These are phyloP conservation scores for Coecobrya sp. DNA, from an alignment of 2,888 invertebrate genomes.

Conservation along the genomic window DNA sequence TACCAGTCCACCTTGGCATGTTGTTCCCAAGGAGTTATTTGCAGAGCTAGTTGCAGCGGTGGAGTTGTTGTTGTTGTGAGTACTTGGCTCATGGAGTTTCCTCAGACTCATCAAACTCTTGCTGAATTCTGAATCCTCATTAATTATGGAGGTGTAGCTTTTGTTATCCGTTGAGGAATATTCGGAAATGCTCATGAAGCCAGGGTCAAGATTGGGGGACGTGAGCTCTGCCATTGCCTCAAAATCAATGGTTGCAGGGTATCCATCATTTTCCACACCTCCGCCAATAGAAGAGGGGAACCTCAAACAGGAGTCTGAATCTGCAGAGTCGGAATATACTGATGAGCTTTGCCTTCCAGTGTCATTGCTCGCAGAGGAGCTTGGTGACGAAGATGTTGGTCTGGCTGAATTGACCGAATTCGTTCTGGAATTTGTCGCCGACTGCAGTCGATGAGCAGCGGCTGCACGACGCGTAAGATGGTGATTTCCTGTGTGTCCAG, in stretches of 20 bases:
- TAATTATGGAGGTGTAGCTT: slow-evolving; percentile 78
- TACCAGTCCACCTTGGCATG: slow-evolving; percentile 52
- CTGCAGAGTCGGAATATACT: slow-evolving; percentile 70
- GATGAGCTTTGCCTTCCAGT: slow-evolving; percentile 67
- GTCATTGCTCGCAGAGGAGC: slow-evolving; percentile 56
- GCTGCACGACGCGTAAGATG: slow-evolving; percentile 37
- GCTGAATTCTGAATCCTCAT: slow-evolving; percentile 80
- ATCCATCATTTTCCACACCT: slow-evolving; percentile 58
- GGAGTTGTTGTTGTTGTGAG: slow-evolving; percentile 42
- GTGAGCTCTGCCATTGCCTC: slow-evolving; percentile 75
- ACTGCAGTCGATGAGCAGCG: slow-evolving; percentile 31
- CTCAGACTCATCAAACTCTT: slow-evolving; percentile 69
- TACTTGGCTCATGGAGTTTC: slow-evolving; percentile 23
- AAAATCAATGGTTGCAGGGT: slow-evolving; percentile 76
- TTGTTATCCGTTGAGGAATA: slow-evolving; percentile 58
- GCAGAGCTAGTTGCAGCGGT: neutral
- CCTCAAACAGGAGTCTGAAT: slow-evolving; percentile 69
- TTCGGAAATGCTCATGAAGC: slow-evolving; percentile 51
- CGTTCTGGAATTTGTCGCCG: slow-evolving; percentile 39
- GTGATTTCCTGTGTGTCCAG: neutral
- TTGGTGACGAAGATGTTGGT: slow-evolving; percentile 61
- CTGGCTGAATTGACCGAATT: slow-evolving; percentile 56
- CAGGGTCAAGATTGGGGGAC: slow-evolving; percentile 52
- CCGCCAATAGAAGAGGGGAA: slow-evolving; percentile 50
- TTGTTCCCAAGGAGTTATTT: neutral